Conservation (phyloP, 2,113 vertebrate species). For the Nymphicus hollandicus region DNA sequence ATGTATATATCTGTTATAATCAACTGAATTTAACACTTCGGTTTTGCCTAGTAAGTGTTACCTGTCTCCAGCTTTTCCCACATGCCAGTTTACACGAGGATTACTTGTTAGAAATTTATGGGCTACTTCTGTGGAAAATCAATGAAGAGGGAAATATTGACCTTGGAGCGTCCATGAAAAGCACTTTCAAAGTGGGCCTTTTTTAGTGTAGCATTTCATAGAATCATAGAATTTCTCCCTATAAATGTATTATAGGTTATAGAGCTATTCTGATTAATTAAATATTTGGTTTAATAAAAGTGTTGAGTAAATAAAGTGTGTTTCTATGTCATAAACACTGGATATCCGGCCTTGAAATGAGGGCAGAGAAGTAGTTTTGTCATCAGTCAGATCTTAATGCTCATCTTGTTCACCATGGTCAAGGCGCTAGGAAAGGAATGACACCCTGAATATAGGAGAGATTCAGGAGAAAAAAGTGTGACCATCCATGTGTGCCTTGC, state of each 20-base stretch:
- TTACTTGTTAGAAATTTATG: not conserved
- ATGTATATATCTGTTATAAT: not conserved
- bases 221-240: too few relatives aligned
- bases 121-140: not conserved
- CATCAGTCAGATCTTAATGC: not conserved
- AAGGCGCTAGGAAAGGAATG: not conserved
- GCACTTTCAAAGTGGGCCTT: not conserved
- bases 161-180: not conserved
- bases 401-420: not conserved
- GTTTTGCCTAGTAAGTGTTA: not conserved
- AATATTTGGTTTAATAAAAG: not conserved
- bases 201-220: not conserved
- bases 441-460: not conserved
- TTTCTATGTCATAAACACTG: not conserved
- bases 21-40: not conserved
- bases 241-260: not conserved
- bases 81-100: not conserved
- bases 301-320: not conserved
- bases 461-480: slow-evolving; percentile 7
- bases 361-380: not conserved
- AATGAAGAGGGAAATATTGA: not conserved
- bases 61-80: not conserved
- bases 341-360: not conserved
- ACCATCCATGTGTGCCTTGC: not conserved
- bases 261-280: not conserved